phyloP scores from a whole-genome alignment of 2,888 invertebrate species.

The Hesperia comma region DNA sequence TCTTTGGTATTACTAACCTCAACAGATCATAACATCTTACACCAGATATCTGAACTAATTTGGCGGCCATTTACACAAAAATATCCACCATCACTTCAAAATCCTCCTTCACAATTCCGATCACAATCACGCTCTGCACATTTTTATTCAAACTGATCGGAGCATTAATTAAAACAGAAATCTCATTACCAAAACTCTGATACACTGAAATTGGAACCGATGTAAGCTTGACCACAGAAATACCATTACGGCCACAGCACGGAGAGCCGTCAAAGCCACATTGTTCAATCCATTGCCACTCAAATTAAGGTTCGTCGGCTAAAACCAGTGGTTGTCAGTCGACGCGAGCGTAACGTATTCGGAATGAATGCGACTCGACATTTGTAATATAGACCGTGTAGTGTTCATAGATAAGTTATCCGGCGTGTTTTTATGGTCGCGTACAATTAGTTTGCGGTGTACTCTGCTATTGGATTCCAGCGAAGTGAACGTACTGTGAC shows the following conservation, averaged over 20 bases:
- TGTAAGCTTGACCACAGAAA: constrained; percentile 28
- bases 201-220: constrained; percentile 28
- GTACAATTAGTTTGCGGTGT: too few relatives aligned
- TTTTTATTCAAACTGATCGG: not conserved
- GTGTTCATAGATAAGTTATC: constrained; percentile 12
- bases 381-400: constrained; percentile 17
- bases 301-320: constrained; percentile 33
- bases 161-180: constrained; percentile 33
- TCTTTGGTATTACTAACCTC: too few relatives aligned
- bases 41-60: too few relatives aligned
- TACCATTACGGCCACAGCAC: constrained; percentile 30
- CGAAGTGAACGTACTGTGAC: too few relatives aligned
- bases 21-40: too few relatives aligned
- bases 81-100: not conserved
- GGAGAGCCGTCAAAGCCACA: constrained; percentile 31
- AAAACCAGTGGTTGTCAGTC: constrained; percentile 32
- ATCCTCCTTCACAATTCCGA: not conserved
- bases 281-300: constrained; percentile 37
- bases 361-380: constrained; percentile 36
- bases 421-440: not conserved
- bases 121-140: not conserved
- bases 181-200: constrained; percentile 22
- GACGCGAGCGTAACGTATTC: constrained; percentile 40
- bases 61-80: too few relatives aligned
- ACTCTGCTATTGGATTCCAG: too few relatives aligned